A percentile compares a stretch with the other conserved stretches of the same genome.
Evolutionary conservation across 1,140 invertebrate species (phyloP).

Genomic region (Chymomyza costata): DNA sequence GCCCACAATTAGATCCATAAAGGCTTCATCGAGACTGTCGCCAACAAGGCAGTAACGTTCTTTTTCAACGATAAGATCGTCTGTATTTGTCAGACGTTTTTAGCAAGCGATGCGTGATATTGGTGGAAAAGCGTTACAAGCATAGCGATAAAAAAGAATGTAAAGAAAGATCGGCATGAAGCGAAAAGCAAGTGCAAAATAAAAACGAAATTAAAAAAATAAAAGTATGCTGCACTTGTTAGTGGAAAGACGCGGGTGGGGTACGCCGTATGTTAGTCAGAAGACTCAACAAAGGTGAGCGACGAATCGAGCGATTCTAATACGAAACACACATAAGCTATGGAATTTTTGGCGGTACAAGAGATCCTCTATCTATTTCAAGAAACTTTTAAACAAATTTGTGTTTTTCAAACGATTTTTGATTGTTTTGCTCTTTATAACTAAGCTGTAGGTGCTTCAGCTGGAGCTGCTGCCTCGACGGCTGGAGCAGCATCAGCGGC

Average conservation of each 20-base stretch:
- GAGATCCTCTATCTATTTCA: too few species aligned
- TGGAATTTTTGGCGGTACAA: conserved; percentile 5
- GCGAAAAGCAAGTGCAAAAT: conserved; percentile 37
- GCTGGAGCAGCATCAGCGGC: conserved; percentile 62
- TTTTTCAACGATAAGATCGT: conserved; percentile 98
- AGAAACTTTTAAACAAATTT: too few species aligned
- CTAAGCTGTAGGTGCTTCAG: conserved; percentile 48
- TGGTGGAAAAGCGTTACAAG: neutral
- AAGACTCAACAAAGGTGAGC: conserved; percentile 9
- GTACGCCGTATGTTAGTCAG: too few species aligned
- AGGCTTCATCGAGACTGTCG: conserved; percentile 97
- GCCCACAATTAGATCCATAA: conserved; percentile 92
- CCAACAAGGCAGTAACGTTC: conserved; percentile 98
- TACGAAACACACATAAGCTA: conserved; percentile 44
- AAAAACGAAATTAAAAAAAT: conserved; percentile 34
- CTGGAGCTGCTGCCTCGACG: conserved; percentile 51
- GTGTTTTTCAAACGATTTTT: too few species aligned
- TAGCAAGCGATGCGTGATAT: neutral
- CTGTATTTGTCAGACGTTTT: conserved; percentile 78
- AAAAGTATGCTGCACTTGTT: conserved; percentile 57
- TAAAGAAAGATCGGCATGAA: conserved; percentile 20
- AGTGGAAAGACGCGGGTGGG: too few species aligned
- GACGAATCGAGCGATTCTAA: conserved; percentile 8
- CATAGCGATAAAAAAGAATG: conserved; percentile 32
- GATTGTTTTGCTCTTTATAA: too few species aligned